Evolutionary conservation across 2,888 invertebrate species (phyloP), one percentile per base, ranked within the genome.

Genomic region (Uropetala carovei): DNA sequence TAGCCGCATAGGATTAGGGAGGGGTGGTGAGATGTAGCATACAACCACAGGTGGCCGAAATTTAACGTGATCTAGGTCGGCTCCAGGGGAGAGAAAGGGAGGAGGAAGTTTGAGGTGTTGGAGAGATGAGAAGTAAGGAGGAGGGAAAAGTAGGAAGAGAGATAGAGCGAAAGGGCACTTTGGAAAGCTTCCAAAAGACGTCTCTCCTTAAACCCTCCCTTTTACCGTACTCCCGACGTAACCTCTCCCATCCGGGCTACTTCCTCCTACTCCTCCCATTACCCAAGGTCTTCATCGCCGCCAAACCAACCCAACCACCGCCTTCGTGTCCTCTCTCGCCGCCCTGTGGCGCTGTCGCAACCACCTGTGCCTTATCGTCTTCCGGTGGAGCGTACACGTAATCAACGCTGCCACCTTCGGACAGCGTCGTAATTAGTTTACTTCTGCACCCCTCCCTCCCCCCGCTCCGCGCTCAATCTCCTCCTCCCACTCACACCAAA

Each of bases 11-110:
- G 89, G 89, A 68, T 89, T 89, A 89, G 14, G 89, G 59, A 30
- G 60, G 14, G 43, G 13, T n/a, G 18, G 89, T 64, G 89, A n/a
- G n/a, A 89, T 89, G 89, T 89, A 89, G 43, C 43, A 64, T n/a
- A n/a, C 89, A 89, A 89, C 89, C 89, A 89, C 89, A 89, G 89
- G 89, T 89, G 64, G 89, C 64, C 89, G 64, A 89, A 89, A 89
- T 89, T 27, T 89, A 89, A 89, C 64, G 89, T 68, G 89, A 68
- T 89, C 89, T 89, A 89, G 89, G 89, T 89, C 68, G 89, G 30
- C n/a, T 22, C 9, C 22, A 22, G 58, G 60, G 18, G 64, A 43
- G 64, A 58, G 43, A 59, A 0, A 18, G 64, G n/a, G 60, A 43
- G 18, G 0, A 64, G 27, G 11, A n/a, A 43, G 14, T 11, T 83